Evolutionary conservation across 2,888 invertebrate genomes (phyloP), one percentile per base, ranked within the genome.

Genomic region (Lutraria lutraria): DNA sequence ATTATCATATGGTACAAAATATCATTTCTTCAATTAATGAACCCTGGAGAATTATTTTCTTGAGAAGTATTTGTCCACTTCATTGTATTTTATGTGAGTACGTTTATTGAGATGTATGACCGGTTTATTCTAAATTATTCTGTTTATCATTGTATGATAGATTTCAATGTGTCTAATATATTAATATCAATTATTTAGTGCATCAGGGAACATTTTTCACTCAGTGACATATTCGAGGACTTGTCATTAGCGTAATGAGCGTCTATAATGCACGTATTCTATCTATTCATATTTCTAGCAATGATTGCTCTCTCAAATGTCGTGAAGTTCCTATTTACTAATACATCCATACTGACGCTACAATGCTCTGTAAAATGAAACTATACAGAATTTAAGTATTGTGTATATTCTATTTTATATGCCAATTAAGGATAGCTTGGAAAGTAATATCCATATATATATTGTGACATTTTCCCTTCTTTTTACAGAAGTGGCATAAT

Each of bases 111-210:
- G 43, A 43, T 43, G 43, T 2, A 43, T 43, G 8, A 2, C 8
- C 8, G 2, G 43, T 43, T 43, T 43, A 43, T 43, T n/a, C 43
- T 43, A 43, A 43, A 43, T 43, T 4, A 43, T 43, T 43, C 43
- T 8, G 8, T 43, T 4, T 43, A 4, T 2, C 43, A 43, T 43
- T 2, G 43, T 43, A 43, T 43, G 2, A 43, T 43, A 43, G 43
- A 43, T 43, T 43, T 43, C n/a, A 43, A 43, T 43, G 43, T 43
- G 43, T 43, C 4, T 63, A 21, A 25, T 10, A 25, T 68, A n/a
- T 25, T 13, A n/a, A 68, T 68, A 68, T 68, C 63, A 68, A 68
- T 68, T 68, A 68, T n/a, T 68, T 68, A 68, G 25, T 68, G 25
- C 25, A 68, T 25, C 63, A 12, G 10, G 25, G 63, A 25, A 68